phyloP scores from a whole-genome alignment of 1,140 invertebrate species.

The Drosophila watanabei region DNA sequence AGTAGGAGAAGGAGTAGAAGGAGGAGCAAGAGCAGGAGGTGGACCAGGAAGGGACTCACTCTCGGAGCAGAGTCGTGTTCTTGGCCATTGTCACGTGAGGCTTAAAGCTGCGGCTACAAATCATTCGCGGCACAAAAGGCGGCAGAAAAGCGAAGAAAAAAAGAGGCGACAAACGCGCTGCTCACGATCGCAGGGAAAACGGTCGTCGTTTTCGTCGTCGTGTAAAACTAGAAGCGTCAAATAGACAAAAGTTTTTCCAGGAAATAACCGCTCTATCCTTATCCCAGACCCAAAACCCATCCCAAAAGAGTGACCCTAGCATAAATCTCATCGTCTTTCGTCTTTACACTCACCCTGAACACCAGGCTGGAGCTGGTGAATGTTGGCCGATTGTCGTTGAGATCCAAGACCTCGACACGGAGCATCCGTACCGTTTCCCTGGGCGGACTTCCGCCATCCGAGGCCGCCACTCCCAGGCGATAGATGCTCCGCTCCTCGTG shows the following conservation, averaged over 20 bases:
- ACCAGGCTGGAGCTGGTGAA: conserved; percentile 95
- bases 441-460: conserved; percentile 93
- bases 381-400: conserved; percentile 96
- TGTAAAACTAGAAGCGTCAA: conserved; percentile 84
- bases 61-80: conserved; percentile 74
- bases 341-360: conserved; percentile 90
- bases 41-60: conserved; percentile 27
- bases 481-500: conserved; percentile 96
- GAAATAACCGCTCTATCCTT: conserved; percentile 34
- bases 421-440: conserved; percentile 92
- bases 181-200: conserved; percentile 66
- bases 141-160: conserved; percentile 6
- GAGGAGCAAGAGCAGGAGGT: conserved; percentile 2
- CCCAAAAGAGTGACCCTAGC: conserved; percentile 43
- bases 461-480: conserved; percentile 93
- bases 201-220: conserved; percentile 54
- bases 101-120: conserved; percentile 70
- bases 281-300: conserved; percentile 5
- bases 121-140: conserved; percentile 73
- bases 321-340: conserved; percentile 42
- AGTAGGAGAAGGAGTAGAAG: neutral
- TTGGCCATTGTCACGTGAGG: conserved; percentile 84
- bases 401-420: conserved; percentile 94
- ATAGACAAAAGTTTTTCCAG: conserved; percentile 78
- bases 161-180: conserved; percentile 69